phyloP scores from a whole-genome alignment of 2,113 vertebrate genomes.

The Sapayoa aenigma region DNA sequence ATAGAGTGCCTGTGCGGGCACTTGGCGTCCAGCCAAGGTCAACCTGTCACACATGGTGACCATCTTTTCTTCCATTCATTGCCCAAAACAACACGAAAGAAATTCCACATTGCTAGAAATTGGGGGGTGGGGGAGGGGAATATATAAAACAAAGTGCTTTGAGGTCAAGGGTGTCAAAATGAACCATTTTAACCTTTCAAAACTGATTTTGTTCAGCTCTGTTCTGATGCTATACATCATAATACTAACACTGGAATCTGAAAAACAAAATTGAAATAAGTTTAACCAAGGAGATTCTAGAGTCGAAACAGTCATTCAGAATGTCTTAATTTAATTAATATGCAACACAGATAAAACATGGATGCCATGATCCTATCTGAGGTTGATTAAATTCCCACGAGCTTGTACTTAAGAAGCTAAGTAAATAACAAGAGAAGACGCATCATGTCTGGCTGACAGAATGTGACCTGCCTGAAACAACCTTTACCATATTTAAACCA shows the following conservation, averaged over 20 bases:
- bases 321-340: neutral
- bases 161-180: neutral
- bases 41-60: neutral
- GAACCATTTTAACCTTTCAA: neutral
- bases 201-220: neutral
- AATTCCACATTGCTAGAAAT: neutral
- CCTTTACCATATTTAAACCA: neutral
- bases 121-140: no score
- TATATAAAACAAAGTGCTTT: neutral
- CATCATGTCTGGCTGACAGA: neutral
- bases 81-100: neutral
- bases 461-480: neutral
- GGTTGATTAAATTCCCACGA: neutral
- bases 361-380: neutral
- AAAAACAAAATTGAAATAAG: neutral
- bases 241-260: neutral
- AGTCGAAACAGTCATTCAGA: neutral
- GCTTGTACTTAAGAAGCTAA: neutral
- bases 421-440: neutral
- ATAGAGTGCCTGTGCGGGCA: no score
- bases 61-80: fast-evolving
- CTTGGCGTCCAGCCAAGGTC: no score
- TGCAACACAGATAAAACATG: neutral
- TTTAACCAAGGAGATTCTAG: neutral
- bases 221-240: neutral